Evolutionary conservation across 2,113 vertebrate genomes (phyloP), one percentile per base, ranked within the genome.

Genomic region (Grammomys surdaster): DNA sequence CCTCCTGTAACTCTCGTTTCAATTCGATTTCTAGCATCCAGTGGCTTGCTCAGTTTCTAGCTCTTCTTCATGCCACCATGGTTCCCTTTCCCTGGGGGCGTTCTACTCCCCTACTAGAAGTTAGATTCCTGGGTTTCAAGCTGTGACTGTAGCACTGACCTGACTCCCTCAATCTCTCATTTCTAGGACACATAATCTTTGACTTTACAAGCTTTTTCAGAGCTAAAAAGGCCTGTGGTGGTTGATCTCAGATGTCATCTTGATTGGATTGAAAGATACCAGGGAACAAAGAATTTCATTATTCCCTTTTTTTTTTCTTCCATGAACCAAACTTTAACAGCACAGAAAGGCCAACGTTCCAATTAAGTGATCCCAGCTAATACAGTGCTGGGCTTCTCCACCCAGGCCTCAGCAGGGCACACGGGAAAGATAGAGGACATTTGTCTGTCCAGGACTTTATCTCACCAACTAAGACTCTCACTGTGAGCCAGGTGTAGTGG

Each of bases 81-180:
- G 73, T n/a, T 46, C 40, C 22, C 22, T 76, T 46, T 46, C 73
- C 40, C 73, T 76, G 43, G 5, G 75, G 22, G 22, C 24, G 11
- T 46, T 10, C 77, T 3, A 12, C 16, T 19, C 7, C 33, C 31
- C 22, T 28, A 5, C 8, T 46, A 76, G 73, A 76, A 26, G 73
- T 76, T 13, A 46, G 75, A 46, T 3, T n/a, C 46, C n/a, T 13
- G 43, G 11, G 60, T 8, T 60, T 56, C 11, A 1, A 20, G 43
- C 31, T 54, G 20, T 69, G 51, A 58, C 54, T 19, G 0, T 1
- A 31, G 28, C 1, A 0, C 22, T 70, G 13, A 0, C 2, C 9
- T 11, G 22, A 36, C 20, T 22, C 5, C 7, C 33, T 11, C 28
- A 0, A 3, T 36, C 65, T 72, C 87, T 26, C 36, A 46, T 31